A percentile compares a stretch with the other conserved stretches of the same genome.
Evolutionary conservation across 30 jellyfish, hydroid and myxozoan species (phyloP).

Genomic region (Pelagia noctiluca): DNA sequence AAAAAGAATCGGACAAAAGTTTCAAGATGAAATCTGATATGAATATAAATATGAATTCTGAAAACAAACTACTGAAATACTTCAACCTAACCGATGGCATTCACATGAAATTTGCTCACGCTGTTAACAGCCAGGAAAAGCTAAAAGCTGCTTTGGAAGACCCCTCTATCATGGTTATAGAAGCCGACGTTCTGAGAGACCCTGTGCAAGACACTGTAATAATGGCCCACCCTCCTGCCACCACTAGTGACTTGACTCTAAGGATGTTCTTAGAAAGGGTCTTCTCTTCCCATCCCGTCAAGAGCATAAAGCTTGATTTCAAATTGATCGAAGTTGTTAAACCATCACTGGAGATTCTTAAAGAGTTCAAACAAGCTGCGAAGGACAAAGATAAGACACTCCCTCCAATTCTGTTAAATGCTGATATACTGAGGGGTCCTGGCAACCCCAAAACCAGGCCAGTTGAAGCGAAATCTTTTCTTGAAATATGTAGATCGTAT

Average conservation of each 20-base stretch:
- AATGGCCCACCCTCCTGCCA: slow-evolving; percentile 98
- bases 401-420: slow-evolving; percentile 82
- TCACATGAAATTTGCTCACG: slow-evolving; percentile 91
- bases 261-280: slow-evolving; percentile 46
- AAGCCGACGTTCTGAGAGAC: slow-evolving; percentile 91
- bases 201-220: slow-evolving; percentile 66
- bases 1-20: too few relatives aligned
- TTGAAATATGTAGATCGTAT: slow-evolving; percentile 29
- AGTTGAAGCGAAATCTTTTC: slow-evolving; percentile 64
- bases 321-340: slow-evolving; percentile 73
- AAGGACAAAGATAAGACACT: neutral
- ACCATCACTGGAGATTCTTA: slow-evolving; percentile 80
- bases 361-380: slow-evolving; percentile 4
- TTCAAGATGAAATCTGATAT: too few relatives aligned
- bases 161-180: slow-evolving; percentile 62
- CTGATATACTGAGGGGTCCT: slow-evolving; percentile 93
- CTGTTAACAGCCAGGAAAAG: slow-evolving; percentile 77
- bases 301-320: slow-evolving; percentile 90
- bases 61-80: slow-evolving; percentile 34
- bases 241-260: slow-evolving; percentile 80
- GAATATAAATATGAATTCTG: neutral
- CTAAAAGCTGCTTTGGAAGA: slow-evolving; percentile 64
- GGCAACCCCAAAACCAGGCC: slow-evolving; percentile 74
- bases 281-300: slow-evolving; percentile 17
- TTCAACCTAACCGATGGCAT: slow-evolving; percentile 83